Base-by-base conservation (phyloP, 2,888 invertebrate species). In the Cryptocephalus primarius region DNA sequence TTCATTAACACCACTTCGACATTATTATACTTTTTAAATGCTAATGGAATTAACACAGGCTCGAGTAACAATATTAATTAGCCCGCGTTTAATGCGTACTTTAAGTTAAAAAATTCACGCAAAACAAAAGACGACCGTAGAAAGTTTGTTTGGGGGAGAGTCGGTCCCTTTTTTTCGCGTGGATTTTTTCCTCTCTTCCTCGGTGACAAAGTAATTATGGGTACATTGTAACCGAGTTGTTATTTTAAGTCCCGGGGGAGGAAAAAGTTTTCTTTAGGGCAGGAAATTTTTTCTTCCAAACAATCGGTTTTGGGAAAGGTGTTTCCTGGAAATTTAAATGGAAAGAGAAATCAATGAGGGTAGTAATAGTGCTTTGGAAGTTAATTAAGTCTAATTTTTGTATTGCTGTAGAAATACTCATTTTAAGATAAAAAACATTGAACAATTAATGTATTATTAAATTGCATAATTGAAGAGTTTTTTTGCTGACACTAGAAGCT, bases 1-100 rank as follows among this genome's bases (percentile, higher is more conserved):
- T 36, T 36, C 36, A 36, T 36, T 36, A 36, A 36, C 36, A 36
- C 36, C 54, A 55, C 53, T 56, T 49, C 45, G 48, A 45, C 38
- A 40, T 51, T 55, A 59, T 57, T 56, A 58, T 48, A 50, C 50
- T 52, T 54, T 22, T 55, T 49, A 56, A 58, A 54, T 55, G 53
- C 52, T 57, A 58, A 58, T 55, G 51, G 56, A 55, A 58, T 58
- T 55, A 59, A 57, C 53, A 55, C 55, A 44, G 45, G 48, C 47
- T 43, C 41, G 36, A 45, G 48, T 43, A 49, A 44, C 44, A 42
- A 50, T 49, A 54, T 51, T 51, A 53, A 54, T 55, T 52, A 51
- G 44, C 48, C 45, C 32, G 31, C 42, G 40, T 45, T 48, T 46
- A 51, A 49, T 47, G 48, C 47, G 49, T 42, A 48, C 49, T 49